These are phyloP conservation scores for Danio albolineatus DNA, from an alignment of 2,797 vertebrate genomes.

Conservation along the genomic window DNA sequence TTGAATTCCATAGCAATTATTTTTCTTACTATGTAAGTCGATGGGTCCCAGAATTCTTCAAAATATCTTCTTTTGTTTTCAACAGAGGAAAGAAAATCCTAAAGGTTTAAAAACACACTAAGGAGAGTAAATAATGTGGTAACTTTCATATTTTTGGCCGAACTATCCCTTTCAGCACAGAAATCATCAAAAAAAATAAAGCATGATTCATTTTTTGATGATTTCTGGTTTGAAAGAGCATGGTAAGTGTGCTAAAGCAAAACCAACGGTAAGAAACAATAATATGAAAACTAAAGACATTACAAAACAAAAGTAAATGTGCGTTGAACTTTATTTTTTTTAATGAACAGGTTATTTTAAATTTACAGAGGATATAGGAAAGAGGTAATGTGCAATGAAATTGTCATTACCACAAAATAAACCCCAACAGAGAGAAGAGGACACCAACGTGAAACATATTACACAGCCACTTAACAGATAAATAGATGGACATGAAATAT, in stretches of 20 bases:
- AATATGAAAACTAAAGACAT: background rate
- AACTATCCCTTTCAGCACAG: conserved; percentile 12
- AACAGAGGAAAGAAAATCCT: too few species aligned
- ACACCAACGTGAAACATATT: background rate
- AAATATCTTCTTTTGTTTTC: too few species aligned
- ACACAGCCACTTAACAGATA: conserved; percentile 2
- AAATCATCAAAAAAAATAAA: conserved; percentile 17
- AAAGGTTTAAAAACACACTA: too few species aligned
- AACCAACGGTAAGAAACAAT: background rate
- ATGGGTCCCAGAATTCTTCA: too few species aligned
- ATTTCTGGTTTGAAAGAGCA: background rate
- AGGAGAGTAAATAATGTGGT: too few species aligned
- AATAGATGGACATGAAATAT: conserved; percentile 17
- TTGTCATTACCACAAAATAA: background rate
- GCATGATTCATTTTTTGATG: background rate
- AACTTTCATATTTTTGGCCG: too few species aligned
- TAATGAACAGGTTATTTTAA: background rate
- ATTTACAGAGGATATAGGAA: background rate
- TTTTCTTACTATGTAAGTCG: too few species aligned
- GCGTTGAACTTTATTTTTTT: too few species aligned
- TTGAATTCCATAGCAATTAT: too few species aligned
- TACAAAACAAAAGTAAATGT: too few species aligned
- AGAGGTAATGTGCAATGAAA: background rate
- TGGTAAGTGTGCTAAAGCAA: background rate
- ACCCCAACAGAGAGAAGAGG: conserved; percentile 25